Percentiles rank a stretch among this genome's conserved stretches.
These are phyloP conservation scores for Aspidiotus destructor DNA, from an alignment of 2,888 invertebrate genomes.

Conservation along the genomic window DNA sequence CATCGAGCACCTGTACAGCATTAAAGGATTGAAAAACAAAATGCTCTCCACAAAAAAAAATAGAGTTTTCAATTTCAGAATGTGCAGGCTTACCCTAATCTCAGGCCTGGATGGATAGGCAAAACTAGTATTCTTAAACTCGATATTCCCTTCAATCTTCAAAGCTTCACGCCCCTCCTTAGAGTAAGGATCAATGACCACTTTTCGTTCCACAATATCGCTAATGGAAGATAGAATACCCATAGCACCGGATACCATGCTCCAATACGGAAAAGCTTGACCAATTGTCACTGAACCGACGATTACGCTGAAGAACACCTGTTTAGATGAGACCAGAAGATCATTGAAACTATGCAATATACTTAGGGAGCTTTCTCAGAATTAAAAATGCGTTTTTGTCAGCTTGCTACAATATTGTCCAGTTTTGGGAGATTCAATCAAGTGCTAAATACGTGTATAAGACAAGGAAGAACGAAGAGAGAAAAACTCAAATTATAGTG, in stretches of 20 bases:
- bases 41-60: too few relatives aligned
- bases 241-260: conserved; percentile 65
- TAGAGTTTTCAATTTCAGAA: too few relatives aligned
- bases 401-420: too few relatives aligned
- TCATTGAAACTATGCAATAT: too few relatives aligned
- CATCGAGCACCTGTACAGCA: conserved; percentile 48
- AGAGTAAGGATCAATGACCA: conserved; percentile 61
- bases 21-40: too few relatives aligned
- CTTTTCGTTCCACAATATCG: conserved; percentile 62
- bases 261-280: conserved; percentile 71
- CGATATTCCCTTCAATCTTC: conserved; percentile 53
- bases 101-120: conserved; percentile 71
- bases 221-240: conserved; percentile 71
- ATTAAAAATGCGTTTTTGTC: too few relatives aligned
- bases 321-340: conserved; percentile 33
- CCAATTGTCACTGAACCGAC: conserved; percentile 68
- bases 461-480: too few relatives aligned
- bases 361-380: too few relatives aligned
- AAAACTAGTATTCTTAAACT: conserved; percentile 63
- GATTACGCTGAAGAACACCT: conserved; percentile 73
- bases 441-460: too few relatives aligned
- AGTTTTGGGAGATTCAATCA: background rate
- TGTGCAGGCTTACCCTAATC: conserved; percentile 42
- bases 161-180: conserved; percentile 47
- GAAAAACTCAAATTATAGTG: too few relatives aligned